A percentile compares a stretch with the other conserved stretches of the same genome.
Evolutionary conservation across 1,140 invertebrate genomes (phyloP).

Genomic region (Cherax quadricarinatus): DNA sequence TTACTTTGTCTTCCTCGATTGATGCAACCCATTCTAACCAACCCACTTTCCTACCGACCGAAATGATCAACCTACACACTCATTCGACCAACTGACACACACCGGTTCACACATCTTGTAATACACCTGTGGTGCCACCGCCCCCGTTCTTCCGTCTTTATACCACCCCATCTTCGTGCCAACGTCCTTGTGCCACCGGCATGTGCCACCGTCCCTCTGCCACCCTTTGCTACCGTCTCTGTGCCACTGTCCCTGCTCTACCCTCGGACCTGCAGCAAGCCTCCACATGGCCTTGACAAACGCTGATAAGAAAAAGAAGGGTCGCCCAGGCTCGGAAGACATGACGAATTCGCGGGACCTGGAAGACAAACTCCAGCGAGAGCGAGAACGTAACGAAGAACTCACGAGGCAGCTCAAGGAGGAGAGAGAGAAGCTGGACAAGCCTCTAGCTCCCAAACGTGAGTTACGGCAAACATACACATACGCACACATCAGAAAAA

Average conservation of each 20-base stretch:
- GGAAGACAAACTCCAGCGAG: conserved; percentile 70
- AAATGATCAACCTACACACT: too few relatives aligned
- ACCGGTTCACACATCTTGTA: too few relatives aligned
- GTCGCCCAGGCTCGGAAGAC: conserved; percentile 55
- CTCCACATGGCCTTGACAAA: conserved; percentile 65
- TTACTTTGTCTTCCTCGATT: too few relatives aligned
- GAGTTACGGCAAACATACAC: neutral
- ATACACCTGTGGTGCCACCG: too few relatives aligned
- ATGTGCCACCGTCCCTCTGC: neutral
- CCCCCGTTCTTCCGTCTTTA: too few relatives aligned
- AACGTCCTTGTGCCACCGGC: neutral
- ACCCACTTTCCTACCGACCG: too few relatives aligned
- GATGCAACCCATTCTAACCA: too few relatives aligned
- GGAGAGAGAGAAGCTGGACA: conserved; percentile 71
- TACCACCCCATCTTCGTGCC: too few relatives aligned
- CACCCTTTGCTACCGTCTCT: too few relatives aligned
- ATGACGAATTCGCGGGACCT: conserved; percentile 63
- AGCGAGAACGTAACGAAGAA: conserved; percentile 72
- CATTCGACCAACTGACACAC: too few relatives aligned
- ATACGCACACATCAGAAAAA: neutral
- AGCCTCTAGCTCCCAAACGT: conserved; percentile 45
- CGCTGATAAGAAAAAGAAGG: conserved; percentile 58
- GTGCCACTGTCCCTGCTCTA: neutral
- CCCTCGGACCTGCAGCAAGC: conserved; percentile 37
- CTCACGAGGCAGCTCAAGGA: conserved; percentile 72